phyloP scores from a whole-genome alignment of 1,140 invertebrate species.

The Sogatella furcifera region DNA sequence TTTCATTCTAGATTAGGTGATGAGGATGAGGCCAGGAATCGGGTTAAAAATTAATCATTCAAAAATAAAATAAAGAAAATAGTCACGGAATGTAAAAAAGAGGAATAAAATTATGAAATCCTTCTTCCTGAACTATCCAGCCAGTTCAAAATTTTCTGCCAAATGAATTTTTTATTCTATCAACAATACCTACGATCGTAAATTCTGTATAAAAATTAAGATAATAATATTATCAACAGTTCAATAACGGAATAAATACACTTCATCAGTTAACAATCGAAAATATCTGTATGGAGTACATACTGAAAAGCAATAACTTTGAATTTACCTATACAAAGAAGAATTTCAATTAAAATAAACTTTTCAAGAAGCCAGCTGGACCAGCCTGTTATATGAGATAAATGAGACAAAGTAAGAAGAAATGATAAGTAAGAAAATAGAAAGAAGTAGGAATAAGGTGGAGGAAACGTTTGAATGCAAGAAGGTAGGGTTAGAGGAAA shows the following conservation, averaged over 20 bases:
- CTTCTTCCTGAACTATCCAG: too few species aligned
- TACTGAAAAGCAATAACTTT: background rate
- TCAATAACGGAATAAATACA: too few species aligned
- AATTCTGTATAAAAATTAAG: too few species aligned
- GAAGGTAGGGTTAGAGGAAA: conserved; percentile 11
- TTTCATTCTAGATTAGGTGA: conserved; percentile 2
- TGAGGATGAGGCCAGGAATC: conserved; percentile 2
- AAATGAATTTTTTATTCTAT: too few species aligned
- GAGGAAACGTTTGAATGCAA: background rate
- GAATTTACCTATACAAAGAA: conserved; percentile 1
- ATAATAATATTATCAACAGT: too few species aligned
- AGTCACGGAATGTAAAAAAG: conserved; percentile 5
- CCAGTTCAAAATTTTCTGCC: too few species aligned
- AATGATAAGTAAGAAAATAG: conserved; percentile 7
- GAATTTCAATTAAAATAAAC: conserved; percentile 30
- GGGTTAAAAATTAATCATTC: conserved; percentile 5
- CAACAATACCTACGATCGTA: too few species aligned
- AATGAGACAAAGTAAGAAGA: background rate
- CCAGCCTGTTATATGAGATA: conserved; percentile 24
- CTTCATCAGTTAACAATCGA: too few species aligned
- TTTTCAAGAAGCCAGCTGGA: conserved; percentile 34
- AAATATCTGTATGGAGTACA: too few species aligned
- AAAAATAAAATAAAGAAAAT: conserved; percentile 11
- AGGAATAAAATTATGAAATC: too few species aligned
- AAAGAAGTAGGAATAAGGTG: conserved; percentile 28